phyloP scores from a whole-genome alignment of 1,140 invertebrate genomes.

The Zaprionus camerounensis region DNA sequence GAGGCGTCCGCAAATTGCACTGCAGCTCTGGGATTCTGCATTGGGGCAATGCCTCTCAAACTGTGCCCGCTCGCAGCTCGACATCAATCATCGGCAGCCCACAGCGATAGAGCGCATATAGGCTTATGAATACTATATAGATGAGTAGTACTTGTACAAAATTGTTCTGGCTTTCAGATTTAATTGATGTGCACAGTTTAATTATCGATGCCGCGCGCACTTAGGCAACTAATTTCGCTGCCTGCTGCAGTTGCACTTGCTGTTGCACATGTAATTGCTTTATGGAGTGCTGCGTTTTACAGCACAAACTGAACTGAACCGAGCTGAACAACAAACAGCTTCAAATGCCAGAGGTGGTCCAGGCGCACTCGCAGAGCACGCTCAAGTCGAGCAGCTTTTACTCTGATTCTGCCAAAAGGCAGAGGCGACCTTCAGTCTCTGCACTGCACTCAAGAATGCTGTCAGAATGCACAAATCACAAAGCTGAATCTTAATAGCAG shows the following conservation, averaged over 20 bases:
- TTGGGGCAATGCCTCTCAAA: constrained; percentile 2
- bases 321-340: constrained; percentile 16
- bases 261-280: constrained; percentile 64
- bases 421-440: constrained; percentile 58
- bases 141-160: constrained; percentile 15
- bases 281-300: constrained; percentile 74
- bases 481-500: constrained; percentile 19
- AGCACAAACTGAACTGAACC: constrained; percentile 23
- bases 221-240: constrained; percentile 71
- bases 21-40: constrained; percentile 6
- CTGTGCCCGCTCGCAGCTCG: not conserved
- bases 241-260: constrained; percentile 37
- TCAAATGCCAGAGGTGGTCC: constrained; percentile 72
- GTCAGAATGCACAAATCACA: constrained; percentile 45
- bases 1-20: constrained; percentile 62
- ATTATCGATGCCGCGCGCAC: constrained; percentile 59
- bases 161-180: constrained; percentile 43
- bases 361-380: constrained; percentile 7
- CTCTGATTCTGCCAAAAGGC: constrained; percentile 75
- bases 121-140: constrained; percentile 2
- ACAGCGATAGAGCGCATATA: not conserved
- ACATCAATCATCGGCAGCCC: constrained; percentile 8
- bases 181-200: constrained; percentile 58
- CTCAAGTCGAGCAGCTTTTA: constrained; percentile 74
- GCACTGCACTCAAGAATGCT: constrained; percentile 61